Base-by-base conservation (phyloP, 2,113 vertebrate genomes). In the Phoenicopterus ruber region DNA sequence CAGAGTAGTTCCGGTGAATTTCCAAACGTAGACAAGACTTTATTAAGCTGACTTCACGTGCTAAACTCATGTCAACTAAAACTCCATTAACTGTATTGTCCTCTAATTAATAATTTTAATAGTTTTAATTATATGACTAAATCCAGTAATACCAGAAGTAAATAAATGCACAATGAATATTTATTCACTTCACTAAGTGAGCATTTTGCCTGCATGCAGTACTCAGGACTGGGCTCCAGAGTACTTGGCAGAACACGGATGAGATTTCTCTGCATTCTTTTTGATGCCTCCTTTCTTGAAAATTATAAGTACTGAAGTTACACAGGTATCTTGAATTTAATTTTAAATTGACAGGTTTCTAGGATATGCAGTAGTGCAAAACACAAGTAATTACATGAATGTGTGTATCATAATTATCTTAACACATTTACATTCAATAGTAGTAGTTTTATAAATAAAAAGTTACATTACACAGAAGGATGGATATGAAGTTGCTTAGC, bases 151-250 rank as follows among this genome's bases (percentile, higher is more conserved):
- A 89, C 44, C 80, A 73, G 83, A 85, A 93, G 84, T 85, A 91
- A 94, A 95, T 86, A 94, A 89, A 89, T 85, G 61, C 70, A n/a
- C 38, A n/a, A 46, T 76, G 44, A 96, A 86, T 95, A 92, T 88
- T 88, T 80, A 84, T 94, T 94, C 38, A 29, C 28, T 66, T 88
- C 17, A 25, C 52, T 55, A 49, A 94, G 36, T 17, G 29, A 93
- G 44, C 63, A 38, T 82, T 95, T 96, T 94, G 54, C 49, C 66
- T 46, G 47, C 40, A 17, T 78, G 19, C 76, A 59, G n/a, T 67
- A 28, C 54, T 72, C 15, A 10, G 73, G 50, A 69, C 54, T 65
- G 61, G 57, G 32, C 54, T 81, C 47, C 82, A 86, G 52, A 83
- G 47, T 38, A 38, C 74, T 80, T 67, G n/a, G 66, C 62, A 79